Evolutionary conservation across 1,140 invertebrate genomes (phyloP).

Genomic region (Cydia pomonella): DNA sequence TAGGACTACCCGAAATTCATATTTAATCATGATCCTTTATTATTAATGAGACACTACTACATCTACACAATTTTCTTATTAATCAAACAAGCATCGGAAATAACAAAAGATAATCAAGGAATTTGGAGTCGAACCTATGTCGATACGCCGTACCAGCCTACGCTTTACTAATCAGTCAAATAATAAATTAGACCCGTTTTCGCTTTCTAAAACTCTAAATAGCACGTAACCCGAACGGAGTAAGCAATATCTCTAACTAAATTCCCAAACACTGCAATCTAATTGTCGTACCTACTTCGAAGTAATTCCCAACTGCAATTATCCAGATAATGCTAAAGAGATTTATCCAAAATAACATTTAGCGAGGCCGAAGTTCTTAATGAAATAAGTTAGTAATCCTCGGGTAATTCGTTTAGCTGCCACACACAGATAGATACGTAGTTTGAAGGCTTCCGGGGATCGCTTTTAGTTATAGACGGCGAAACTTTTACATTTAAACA

Average conservation of each 20-base stretch:
- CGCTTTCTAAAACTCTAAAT: constrained; percentile 8
- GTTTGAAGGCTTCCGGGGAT: constrained; percentile 40
- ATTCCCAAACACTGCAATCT: constrained; percentile 14
- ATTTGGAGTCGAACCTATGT: no score
- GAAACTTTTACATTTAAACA: constrained; percentile 35
- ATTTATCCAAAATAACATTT: constrained; percentile 60
- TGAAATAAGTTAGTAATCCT: constrained; percentile 64
- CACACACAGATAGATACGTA: constrained; percentile 44
- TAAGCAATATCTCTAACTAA: constrained; percentile 16
- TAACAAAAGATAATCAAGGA: no score
- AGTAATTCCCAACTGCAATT: constrained; percentile 43
- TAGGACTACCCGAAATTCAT: no score
- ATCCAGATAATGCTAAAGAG: constrained; percentile 50
- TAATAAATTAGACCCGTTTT: not conserved
- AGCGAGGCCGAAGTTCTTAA: constrained; percentile 55
- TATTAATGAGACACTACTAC: no score
- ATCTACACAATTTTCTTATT: no score
- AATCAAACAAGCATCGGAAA: no score
- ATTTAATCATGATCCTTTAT: no score
- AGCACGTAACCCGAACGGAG: not conserved
- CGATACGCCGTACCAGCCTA: no score
- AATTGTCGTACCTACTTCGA: constrained; percentile 14
- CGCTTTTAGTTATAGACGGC: constrained; percentile 39
- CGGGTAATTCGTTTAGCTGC: constrained; percentile 56
- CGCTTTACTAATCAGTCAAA: no score